phyloP scores from a whole-genome alignment of 2,888 invertebrate species.

The Platycnemis pennipes region DNA sequence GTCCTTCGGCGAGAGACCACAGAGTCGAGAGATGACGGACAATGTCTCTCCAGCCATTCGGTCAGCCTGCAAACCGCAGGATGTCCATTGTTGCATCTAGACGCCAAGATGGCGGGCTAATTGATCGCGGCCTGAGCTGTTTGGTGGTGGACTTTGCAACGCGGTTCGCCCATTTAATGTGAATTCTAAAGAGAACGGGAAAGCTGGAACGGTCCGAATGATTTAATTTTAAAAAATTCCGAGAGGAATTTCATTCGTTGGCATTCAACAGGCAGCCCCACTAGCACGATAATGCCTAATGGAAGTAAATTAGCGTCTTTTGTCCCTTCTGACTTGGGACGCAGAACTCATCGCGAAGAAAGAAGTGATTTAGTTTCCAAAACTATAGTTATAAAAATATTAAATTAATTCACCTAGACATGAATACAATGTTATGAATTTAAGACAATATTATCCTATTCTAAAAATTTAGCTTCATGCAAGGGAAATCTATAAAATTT shows the following conservation, averaged over 20 bases:
- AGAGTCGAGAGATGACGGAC: background rate
- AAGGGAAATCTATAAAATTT: no score
- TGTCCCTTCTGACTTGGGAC: background rate
- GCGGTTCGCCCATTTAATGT: background rate
- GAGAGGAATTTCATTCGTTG: background rate
- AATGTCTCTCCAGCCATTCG: background rate
- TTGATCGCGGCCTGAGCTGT: background rate
- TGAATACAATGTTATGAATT: no score
- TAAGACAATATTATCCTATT: no score
- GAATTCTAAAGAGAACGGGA: background rate
- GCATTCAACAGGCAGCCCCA: background rate
- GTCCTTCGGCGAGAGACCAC: background rate
- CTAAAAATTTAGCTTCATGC: no score
- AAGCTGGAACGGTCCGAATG: background rate
- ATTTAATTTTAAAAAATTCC: background rate
- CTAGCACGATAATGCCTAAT: background rate
- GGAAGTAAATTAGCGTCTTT: background rate
- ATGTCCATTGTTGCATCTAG: background rate
- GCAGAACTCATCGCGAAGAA: no score
- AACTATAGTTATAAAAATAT: no score
- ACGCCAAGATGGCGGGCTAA: background rate
- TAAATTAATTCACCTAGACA: no score
- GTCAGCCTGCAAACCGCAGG: background rate
- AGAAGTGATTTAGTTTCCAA: no score
- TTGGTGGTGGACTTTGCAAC: background rate